Base-by-base conservation (phyloP, 1,140 invertebrate species). In the Drosophila malerkotliana region DNA sequence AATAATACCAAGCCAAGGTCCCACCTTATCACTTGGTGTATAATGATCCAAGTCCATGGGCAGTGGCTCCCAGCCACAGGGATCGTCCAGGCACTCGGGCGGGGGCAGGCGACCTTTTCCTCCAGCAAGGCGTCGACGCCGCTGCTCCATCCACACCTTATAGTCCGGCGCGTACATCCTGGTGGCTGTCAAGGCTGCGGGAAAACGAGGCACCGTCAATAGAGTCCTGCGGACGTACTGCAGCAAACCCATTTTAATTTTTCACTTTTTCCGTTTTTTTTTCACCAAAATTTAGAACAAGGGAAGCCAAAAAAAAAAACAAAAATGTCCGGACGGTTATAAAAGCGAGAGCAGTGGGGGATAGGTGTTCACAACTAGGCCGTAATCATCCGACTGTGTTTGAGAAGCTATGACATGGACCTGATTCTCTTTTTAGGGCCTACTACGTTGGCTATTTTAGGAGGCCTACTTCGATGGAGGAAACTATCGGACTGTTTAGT, bases 21-120 rank as follows among this genome's bases (percentile, higher is more conserved):
- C 18, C 4, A 47, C 12, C 53, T 74, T 74, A 21, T 74, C 69
- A 21, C 59, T 73, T 3, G 72, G 72, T 8, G 15, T 53, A 21
- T 74, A 74, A 9, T 73, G 15, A 2, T 41, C 12, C 10, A 74
- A n/a, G 18, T 74, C 72, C 37, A 26, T 5, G 0, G 72, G 72
- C 24, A 64, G 8, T 0, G 28, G 28, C 0, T 32, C 15, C 0
- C 2, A 6, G 12, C 10, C 51, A 9, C 72, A 74, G 9, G 58
- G 69, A 26, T 73, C 68, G 0, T 47, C 56, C 0, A 47, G 0
- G 37, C 72, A 74, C 9, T 71, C 52, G 18, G 2, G 0, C 3
- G 1, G 0, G 2, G 8, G 3, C 9, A 30, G 1, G 14, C 4
- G n/a, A 18, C 41, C 8, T 8, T n/a, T 15, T 1, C 10, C 18